A percentile compares a stretch with the other conserved stretches of the same genome.
These are phyloP conservation scores for Dendropsophus ebraccatus DNA, from an alignment of 2,113 vertebrate genomes.

Conservation along the genomic window DNA sequence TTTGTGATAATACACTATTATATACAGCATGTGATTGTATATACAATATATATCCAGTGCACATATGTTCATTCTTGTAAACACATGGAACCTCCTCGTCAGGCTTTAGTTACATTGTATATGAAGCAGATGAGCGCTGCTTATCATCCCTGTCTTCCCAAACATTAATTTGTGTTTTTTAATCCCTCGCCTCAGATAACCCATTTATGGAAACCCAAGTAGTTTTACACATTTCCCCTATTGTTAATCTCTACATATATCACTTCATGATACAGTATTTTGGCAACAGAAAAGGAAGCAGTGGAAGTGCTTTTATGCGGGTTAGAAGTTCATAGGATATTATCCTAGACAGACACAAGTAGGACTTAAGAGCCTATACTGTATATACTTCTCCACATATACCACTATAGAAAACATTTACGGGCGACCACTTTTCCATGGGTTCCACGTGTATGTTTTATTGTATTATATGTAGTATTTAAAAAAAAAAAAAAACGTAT, in stretches of 20 bases:
- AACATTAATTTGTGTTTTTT: neutral
- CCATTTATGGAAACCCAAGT: neutral
- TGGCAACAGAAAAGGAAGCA: constrained; percentile 23
- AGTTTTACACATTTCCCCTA: constrained; percentile 36
- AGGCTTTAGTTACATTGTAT: neutral
- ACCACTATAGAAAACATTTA: neutral
- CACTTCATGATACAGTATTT: constrained; percentile 20
- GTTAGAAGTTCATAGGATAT: constrained; percentile 29
- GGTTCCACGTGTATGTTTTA: neutral
- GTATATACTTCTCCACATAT: neutral
- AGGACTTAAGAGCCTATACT: neutral
- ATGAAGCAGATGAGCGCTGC: neutral
- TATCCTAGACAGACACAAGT: neutral
- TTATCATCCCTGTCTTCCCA: neutral
- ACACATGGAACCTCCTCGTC: neutral
- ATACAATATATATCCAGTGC: too few species aligned
- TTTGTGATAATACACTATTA: too few species aligned
- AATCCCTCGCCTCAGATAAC: constrained; percentile 19
- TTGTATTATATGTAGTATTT: too few species aligned
- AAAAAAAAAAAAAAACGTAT: too few species aligned
- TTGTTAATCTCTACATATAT: constrained; percentile 31
- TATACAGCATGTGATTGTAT: too few species aligned
- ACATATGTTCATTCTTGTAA: too few species aligned
- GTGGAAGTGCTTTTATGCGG: constrained; percentile 19
- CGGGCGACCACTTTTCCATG: neutral